Evolutionary conservation across 2,113 vertebrate species (phyloP).

Genomic region (Spilogale gracilis): DNA sequence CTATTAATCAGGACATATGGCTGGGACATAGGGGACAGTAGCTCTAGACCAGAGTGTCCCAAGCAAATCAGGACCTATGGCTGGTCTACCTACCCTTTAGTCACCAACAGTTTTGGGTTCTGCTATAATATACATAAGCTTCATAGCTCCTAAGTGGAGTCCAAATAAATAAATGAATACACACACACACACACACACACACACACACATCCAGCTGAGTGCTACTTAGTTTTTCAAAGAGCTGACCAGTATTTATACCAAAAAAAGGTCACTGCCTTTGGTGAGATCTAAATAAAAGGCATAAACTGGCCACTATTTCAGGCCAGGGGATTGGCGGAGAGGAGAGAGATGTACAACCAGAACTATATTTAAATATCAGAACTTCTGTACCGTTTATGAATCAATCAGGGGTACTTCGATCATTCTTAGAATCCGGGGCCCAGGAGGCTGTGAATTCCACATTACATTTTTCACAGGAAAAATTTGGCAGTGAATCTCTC

Average conservation of each 20-base stretch:
- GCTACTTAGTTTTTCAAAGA: background rate
- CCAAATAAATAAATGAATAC: background rate
- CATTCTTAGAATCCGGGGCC: background rate
- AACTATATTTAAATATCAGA: background rate
- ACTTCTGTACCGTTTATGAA: background rate
- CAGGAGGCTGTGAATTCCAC: background rate
- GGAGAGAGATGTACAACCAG: rapidly evolving
- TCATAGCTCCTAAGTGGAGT: background rate
- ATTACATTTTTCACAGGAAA: background rate
- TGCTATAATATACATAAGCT: background rate
- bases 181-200: too few relatives aligned
- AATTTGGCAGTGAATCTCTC: background rate
- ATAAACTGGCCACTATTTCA: background rate
- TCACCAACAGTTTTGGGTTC: background rate
- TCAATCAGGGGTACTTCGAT: background rate
- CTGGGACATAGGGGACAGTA: background rate
- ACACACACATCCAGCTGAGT: background rate
- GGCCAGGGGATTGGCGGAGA: too few relatives aligned
- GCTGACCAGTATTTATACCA: background rate
- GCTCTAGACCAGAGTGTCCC: background rate
- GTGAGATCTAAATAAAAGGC: background rate
- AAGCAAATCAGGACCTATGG: background rate
- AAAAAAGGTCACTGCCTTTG: background rate
- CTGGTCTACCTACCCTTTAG: background rate
- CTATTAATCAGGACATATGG: background rate